Percentiles rank a stretch among this genome's conserved stretches.
phyloP scores from a whole-genome alignment of 2,113 vertebrate species.

The Rhinolophus sinicus region DNA sequence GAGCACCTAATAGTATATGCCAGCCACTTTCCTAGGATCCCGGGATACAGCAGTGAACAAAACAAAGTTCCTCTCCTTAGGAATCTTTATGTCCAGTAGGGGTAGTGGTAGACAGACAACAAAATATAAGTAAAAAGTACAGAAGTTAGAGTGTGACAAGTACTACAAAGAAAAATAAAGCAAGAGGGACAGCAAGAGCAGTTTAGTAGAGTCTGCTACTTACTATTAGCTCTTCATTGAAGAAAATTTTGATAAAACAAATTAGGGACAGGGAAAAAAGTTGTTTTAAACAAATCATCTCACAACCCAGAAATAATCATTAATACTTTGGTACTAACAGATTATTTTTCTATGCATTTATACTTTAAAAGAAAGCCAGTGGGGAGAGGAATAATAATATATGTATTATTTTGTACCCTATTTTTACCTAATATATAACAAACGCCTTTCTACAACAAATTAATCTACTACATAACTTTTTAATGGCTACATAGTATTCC shows the following conservation, averaged over 20 bases:
- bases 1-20: background rate
- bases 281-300: slow-evolving; percentile 7
- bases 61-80: background rate
- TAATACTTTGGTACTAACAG: background rate
- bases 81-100: background rate
- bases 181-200: background rate
- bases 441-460: background rate
- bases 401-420: background rate
- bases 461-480: slow-evolving; percentile 18
- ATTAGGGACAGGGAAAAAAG: background rate
- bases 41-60: background rate
- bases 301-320: background rate
- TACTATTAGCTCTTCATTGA: background rate
- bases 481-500: background rate
- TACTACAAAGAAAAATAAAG: slow-evolving; percentile 23
- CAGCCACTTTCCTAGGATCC: background rate
- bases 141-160: background rate
- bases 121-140: background rate
- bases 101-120: background rate
- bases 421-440: slow-evolving; percentile 4
- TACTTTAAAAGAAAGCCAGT: slow-evolving; percentile 4
- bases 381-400: background rate
- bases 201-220: background rate
- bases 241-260: background rate
- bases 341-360: slow-evolving; percentile 19